These are phyloP conservation scores for Eira barbara DNA, from an alignment of 2,113 vertebrate species.

Conservation along the genomic window DNA sequence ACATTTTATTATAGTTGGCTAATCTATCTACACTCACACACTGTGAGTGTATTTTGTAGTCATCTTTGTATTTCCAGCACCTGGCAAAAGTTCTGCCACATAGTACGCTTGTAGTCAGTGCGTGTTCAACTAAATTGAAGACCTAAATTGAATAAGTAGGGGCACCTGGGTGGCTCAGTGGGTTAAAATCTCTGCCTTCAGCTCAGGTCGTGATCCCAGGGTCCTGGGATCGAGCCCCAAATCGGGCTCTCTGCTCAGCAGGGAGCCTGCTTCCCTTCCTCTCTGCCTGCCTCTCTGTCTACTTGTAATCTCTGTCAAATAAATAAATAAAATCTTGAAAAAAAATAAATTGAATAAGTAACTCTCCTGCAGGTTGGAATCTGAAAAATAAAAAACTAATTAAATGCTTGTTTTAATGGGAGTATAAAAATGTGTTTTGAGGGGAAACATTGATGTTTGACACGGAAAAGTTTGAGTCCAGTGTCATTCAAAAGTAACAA, in stretches of 20 bases:
- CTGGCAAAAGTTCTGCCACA: not conserved
- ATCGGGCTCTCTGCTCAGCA: too few relatives aligned
- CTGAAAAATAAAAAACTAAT: not conserved
- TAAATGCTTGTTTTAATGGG: not conserved
- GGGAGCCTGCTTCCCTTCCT: too few relatives aligned
- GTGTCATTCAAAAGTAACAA: not conserved
- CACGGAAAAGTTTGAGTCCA: not conserved
- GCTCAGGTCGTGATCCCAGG: too few relatives aligned
- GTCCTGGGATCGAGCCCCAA: too few relatives aligned
- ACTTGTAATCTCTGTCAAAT: too few relatives aligned
- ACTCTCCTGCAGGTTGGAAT: not conserved
- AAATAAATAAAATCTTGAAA: too few relatives aligned
- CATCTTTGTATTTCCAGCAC: not conserved
- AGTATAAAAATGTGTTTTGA: not conserved
- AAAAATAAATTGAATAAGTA: not conserved
- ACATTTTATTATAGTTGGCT: not conserved
- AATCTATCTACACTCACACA: not conserved
- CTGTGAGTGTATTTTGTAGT: not conserved
- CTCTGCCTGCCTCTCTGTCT: too few relatives aligned
- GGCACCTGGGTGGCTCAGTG: too few relatives aligned
- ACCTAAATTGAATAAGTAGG: not conserved
- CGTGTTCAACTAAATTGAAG: not conserved
- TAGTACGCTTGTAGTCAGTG: not conserved
- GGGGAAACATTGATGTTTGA: not conserved
- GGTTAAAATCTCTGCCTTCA: too few relatives aligned